Evolutionary conservation across 1,140 invertebrate species (phyloP), one percentile per base, ranked within the genome.

Genomic region (Listronotus oregonensis): DNA sequence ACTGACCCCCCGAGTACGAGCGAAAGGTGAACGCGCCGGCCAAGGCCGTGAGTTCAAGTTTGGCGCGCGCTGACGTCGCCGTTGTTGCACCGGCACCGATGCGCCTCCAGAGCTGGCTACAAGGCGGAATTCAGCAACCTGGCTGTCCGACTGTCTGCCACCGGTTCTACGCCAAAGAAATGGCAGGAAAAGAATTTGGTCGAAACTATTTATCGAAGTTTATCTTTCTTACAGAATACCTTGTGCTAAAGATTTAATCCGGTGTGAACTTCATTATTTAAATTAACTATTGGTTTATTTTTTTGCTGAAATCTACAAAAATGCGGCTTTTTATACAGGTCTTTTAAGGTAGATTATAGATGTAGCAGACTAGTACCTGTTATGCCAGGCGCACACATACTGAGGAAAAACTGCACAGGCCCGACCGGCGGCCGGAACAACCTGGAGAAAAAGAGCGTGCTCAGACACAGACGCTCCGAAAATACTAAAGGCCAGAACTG

Each of bases 1-100:
- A 57, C 55, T 57, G 55, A 57, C 55, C 55, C 42, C 34, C 17
- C 55, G 55, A 57, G 55, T 57, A 40, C 21, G 54, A 56, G 54
- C 31, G 37, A 56, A 39, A 57, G 55, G 55, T 57, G 55, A 57
- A 57, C 32, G 49, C 37, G 49, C 51, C 51, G 17, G 50, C 34
- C 52, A 46, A 55, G 63, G 63, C 63, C 54, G 54, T 43, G 54
- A 44, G 54, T 51, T 57, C 63, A 65, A 58, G 17, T 65, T 56
- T 21, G 43, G 32, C 62, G 42, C 54, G 44, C 52, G 37, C 54
- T 47, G 46, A 50, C 43, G 34, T 65, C 47, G 50, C 34, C 44
- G 21, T 17, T 46, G 40, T 32, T 50, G 59, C 44, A 51, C 21
- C 37, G 18, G 37, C 49, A 46, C 34, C 50, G 54, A 42, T 44